phyloP scores from a whole-genome alignment of 2,113 vertebrate species.

The Paradoxurus hermaphroditus region DNA sequence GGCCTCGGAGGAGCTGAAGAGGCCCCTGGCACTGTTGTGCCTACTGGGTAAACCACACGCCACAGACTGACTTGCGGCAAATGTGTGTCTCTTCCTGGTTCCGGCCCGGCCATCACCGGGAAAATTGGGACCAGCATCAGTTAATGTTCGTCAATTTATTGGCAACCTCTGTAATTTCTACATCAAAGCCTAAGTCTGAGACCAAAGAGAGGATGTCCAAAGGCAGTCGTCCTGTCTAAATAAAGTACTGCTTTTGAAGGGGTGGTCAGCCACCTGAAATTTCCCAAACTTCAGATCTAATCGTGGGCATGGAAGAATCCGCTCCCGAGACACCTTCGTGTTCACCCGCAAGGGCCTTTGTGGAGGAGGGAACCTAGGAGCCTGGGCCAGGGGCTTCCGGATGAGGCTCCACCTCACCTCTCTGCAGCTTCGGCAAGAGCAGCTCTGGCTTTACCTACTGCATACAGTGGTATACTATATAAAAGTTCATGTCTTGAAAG shows the following conservation, averaged over 20 bases:
- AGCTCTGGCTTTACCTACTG: not conserved
- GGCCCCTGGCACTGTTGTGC: fast-evolving
- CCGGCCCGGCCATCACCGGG: not conserved
- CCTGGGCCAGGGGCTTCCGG: not conserved
- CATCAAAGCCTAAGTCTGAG: not conserved
- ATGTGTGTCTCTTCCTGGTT: not conserved
- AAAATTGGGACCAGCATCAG: not conserved
- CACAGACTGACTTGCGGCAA: not conserved
- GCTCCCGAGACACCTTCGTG: fast-evolving
- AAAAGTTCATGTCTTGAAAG: not conserved
- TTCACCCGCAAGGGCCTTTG: too few species aligned
- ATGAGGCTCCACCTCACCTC: not conserved
- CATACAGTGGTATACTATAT: not conserved
- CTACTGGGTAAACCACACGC: not conserved
- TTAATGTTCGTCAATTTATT: not conserved
- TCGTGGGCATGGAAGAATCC: not conserved
- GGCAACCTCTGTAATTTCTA: not conserved
- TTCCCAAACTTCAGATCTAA: not conserved
- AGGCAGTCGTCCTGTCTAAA: not conserved
- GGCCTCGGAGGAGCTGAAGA: not conserved
- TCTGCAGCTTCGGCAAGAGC: not conserved
- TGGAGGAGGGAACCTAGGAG: not conserved
- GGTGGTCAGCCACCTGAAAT: not conserved
- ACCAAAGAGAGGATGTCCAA: not conserved
- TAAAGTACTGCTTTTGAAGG: not conserved